Base-by-base conservation (phyloP, 2,888 invertebrate species). In the Calliphora vomitoria region DNA sequence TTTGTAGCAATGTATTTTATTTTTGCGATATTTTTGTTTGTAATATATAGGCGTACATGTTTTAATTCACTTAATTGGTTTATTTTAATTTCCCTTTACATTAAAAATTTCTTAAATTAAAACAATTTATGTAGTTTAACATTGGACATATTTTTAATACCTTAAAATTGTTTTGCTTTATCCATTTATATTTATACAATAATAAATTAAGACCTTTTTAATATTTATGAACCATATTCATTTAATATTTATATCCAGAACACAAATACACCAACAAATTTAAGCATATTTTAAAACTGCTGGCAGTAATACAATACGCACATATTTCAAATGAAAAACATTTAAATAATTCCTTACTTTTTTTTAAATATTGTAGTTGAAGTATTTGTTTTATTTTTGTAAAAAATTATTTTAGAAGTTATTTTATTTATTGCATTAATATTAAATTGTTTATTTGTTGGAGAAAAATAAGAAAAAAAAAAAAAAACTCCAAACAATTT, bases 361-460 rank as follows among this genome's bases (percentile, higher is more conserved):
- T 44, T 44, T 13, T 13, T 4, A 4, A 11, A 10, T 13, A 4
- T 13, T 13, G 3, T 4, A 44, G 44, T 55, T 20, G 8, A 20
- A 15, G 35, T 62, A 35, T 35, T 62, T 62, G 62, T 20, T 55
- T 55, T 55, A 50, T 10, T 8, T 55, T 18, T 20, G 10, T 8
- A 11, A 20, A 55, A 20, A 20, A 18, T 18, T 53, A 18, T 53
- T 60, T 60, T 15, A 31, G 20, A 58, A 20, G 35, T 60, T 60
- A 35, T 62, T 62, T 62, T 35, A n/a, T 62, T 35, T 62, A 35
- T n/a, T 35, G 6, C 2, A 25, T 25, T 25, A 60, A 60, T 60
- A 35, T 35, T 62, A 35, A 35, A 62, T 62, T 62, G 62, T 62
- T 62, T 62, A 62, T 62, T 62, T 62, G 25, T 62, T 62, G 31